phyloP scores from a whole-genome alignment of 2,797 vertebrate genomes.

The Microhierax caerulescens region DNA sequence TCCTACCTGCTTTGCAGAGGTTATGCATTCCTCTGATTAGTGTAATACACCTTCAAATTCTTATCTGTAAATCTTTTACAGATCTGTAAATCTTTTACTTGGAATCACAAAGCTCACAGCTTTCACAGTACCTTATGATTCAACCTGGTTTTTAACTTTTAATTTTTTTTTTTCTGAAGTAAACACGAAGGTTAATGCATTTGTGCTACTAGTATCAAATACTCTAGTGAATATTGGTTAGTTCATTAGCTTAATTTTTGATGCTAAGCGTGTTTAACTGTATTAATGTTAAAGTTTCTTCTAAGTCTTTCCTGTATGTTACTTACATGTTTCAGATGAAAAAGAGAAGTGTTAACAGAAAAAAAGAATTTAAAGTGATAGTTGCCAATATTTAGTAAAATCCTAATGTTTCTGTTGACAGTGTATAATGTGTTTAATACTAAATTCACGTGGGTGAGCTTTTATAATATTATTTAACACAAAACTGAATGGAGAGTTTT shows the following conservation, averaged over 20 bases:
- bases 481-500: conserved; percentile 50
- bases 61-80: conserved; percentile 52
- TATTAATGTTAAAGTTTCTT: conserved; percentile 59
- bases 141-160: background rate
- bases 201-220: background rate
- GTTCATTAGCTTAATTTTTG: conserved; percentile 43
- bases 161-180: background rate
- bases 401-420: conserved; percentile 58
- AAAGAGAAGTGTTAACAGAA: conserved; percentile 40
- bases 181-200: background rate
- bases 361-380: conserved; percentile 69
- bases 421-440: background rate
- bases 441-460: conserved; percentile 9
- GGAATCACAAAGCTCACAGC: conserved; percentile 9
- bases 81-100: conserved; percentile 39
- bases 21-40: conserved; percentile 56
- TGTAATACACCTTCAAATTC: conserved; percentile 39
- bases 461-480: conserved; percentile 36
- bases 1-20: conserved; percentile 52
- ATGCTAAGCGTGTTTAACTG: conserved; percentile 45
- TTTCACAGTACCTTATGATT: conserved; percentile 20
- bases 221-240: conserved; percentile 40
- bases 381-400: conserved; percentile 57
- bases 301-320: conserved; percentile 66
- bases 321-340: conserved; percentile 40